phyloP scores from a whole-genome alignment of 1,140 invertebrate species.

The Drosophila suzukii region DNA sequence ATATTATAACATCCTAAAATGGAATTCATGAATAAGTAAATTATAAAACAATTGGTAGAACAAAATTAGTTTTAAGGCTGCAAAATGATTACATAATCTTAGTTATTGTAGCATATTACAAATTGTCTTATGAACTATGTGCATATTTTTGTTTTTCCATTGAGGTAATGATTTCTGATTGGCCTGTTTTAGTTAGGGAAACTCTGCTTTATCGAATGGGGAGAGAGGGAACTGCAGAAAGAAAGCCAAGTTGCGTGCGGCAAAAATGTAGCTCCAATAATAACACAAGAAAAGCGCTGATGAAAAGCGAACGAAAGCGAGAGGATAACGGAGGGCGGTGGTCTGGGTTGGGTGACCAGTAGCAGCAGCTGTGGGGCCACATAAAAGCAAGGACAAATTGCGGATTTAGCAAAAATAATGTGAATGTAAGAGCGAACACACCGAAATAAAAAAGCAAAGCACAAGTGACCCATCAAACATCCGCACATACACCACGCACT shows the following conservation, averaged over 20 bases:
- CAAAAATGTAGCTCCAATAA: constrained; percentile 66
- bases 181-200: not conserved
- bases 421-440: constrained; percentile 60
- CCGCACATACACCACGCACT: constrained; percentile 5
- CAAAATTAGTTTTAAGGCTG: too few relatives aligned
- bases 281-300: constrained; percentile 56
- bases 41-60: too few relatives aligned
- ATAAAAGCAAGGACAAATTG: constrained; percentile 74
- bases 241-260: constrained; percentile 61
- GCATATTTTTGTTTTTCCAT: too few relatives aligned
- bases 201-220: constrained; percentile 8
- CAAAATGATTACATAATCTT: not conserved
- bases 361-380: constrained; percentile 52
- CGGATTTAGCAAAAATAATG: constrained; percentile 66
- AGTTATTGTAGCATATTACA: too few relatives aligned
- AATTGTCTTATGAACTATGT: too few relatives aligned
- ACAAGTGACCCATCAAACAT: constrained; percentile 58
- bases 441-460: constrained; percentile 49
- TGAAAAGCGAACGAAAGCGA: constrained; percentile 60
- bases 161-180: too few relatives aligned
- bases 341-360: constrained; percentile 29
- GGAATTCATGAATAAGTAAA: too few relatives aligned
- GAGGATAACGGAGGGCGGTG: constrained; percentile 18
- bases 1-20: too few relatives aligned
- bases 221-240: constrained; percentile 24